Evolutionary conservation across 1,140 invertebrate genomes (phyloP), one percentile per base, ranked within the genome.

Genomic region (Meloidogyne chitwoodi): DNA sequence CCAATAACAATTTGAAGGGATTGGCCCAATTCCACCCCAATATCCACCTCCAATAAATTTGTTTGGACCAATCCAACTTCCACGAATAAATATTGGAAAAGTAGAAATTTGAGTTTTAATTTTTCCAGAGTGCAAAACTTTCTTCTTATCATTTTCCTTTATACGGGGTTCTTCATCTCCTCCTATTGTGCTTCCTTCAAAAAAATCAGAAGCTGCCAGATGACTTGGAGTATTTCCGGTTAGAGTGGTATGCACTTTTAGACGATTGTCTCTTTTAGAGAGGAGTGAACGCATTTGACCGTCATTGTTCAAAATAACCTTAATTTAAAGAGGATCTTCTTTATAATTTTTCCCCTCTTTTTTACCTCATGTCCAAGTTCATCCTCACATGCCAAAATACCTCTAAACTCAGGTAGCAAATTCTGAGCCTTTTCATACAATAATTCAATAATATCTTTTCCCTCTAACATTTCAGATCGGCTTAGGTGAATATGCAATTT

Each of bases 31-130:
- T 29, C 68, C 68, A 29, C 68, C 68, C 68, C 68, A 70, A 29
- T 61, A 44, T 70, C 68, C 68, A 19, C 68, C 68, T 19, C 61
- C 44, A 44, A 70, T 41, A 31, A 41, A 70, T 70, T 70, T 70
- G 19, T 70, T 70, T 12, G 68, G 68, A 0, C 68, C 68, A 44
- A 70, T 70, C 68, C 68, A 70, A 70, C 68, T 56, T 14, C 68
- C 34, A 8, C 68, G 29, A 61, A 70, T 56, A n/a, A 70, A 70
- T 44, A 70, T 70, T 19, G 68, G 68, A 0, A 41, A 44, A n/a
- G 26, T 1, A 19, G 29, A 44, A 44, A 70, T 16, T 44, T 34
- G 29, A 38, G 61, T 41, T 44, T 61, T 61, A 19, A 44, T 1
- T 44, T 56, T 61, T 19, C 19, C 31, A n/a, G 48, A n/a, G 8